Evolutionary conservation across 2,113 vertebrate genomes (phyloP).

Genomic region (Phyllostomus hastatus): DNA sequence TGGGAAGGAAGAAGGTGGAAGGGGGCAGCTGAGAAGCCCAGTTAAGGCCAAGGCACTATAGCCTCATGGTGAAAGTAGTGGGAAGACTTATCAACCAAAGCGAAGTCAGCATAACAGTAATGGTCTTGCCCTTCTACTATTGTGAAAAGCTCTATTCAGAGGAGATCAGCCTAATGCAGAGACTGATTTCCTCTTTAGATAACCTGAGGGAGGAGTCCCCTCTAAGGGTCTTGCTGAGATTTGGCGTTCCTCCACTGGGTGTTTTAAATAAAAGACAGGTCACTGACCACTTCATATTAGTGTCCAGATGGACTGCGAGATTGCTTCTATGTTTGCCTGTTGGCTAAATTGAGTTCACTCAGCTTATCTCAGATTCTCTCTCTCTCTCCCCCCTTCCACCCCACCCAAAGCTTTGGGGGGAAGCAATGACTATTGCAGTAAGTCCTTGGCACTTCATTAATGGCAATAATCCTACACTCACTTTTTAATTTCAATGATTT

Average conservation of each 20-base stretch:
- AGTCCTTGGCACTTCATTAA: neutral
- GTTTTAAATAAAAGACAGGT: neutral
- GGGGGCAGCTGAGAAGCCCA: neutral
- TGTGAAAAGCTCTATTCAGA: neutral
- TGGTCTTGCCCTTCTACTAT: neutral
- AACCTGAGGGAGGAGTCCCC: neutral
- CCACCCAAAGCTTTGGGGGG: neutral
- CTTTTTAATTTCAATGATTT: neutral
- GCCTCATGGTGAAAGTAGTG: neutral
- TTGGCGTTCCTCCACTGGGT: neutral
- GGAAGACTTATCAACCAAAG: constrained; percentile 63
- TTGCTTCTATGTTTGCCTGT: neutral
- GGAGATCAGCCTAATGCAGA: constrained; percentile 47
- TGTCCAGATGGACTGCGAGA: neutral
- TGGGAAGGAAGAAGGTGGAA: neutral
- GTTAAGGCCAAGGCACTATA: neutral
- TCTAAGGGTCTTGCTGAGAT: neutral
- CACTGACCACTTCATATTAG: neutral
- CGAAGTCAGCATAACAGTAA: constrained; percentile 63
- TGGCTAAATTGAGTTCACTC: neutral
- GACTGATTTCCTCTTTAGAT: constrained; percentile 65
- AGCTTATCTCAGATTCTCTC: neutral
- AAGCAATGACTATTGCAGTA: neutral
- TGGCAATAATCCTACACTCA: neutral
- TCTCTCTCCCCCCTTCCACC: too few species aligned